A percentile compares a stretch with the other conserved stretches of the same genome.
Conservation (phyloP, 2,888 invertebrate species). For the Rhingia rostrata region DNA sequence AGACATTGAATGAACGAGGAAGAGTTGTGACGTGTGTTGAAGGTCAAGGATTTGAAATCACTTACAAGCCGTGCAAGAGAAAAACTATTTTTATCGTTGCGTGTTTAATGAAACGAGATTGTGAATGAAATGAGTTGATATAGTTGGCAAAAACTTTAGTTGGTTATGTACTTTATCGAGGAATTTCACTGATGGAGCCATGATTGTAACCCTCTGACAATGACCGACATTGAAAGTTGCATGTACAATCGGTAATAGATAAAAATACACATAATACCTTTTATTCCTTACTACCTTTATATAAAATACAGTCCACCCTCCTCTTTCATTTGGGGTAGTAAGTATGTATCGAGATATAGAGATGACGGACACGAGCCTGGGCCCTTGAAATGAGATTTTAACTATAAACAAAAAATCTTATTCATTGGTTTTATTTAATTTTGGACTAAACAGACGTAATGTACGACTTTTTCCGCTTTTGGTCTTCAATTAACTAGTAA, state of each 20-base stretch:
- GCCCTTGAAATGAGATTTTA: too few species aligned
- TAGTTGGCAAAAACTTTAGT: conserved; percentile 1
- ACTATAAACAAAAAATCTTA: too few species aligned
- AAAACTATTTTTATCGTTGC: conserved; percentile 43
- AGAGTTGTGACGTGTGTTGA: conserved; percentile 10
- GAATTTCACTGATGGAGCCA: not conserved
- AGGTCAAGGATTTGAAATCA: conserved; percentile 56
- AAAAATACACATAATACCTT: too few species aligned
- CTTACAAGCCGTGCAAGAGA: not conserved
- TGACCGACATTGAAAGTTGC: conserved; percentile 38
- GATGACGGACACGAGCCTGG: too few species aligned
- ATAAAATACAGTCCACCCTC: too few species aligned
- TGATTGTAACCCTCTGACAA: conserved; percentile 38
- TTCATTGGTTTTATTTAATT: too few species aligned
- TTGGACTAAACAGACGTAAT: too few species aligned
- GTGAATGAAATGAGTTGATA: conserved; percentile 13
- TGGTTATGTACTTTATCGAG: not conserved
- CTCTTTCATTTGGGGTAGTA: too few species aligned
- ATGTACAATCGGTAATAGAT: not conserved
- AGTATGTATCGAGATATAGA: too few species aligned
- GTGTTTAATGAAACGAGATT: conserved; percentile 36
- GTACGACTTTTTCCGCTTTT: too few species aligned
- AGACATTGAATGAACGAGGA: conserved; percentile 30
- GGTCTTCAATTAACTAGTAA: too few species aligned
- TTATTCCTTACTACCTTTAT: too few species aligned